Evolutionary conservation across 2,888 invertebrate genomes (phyloP).

Genomic region (Tipula vernalis): DNA sequence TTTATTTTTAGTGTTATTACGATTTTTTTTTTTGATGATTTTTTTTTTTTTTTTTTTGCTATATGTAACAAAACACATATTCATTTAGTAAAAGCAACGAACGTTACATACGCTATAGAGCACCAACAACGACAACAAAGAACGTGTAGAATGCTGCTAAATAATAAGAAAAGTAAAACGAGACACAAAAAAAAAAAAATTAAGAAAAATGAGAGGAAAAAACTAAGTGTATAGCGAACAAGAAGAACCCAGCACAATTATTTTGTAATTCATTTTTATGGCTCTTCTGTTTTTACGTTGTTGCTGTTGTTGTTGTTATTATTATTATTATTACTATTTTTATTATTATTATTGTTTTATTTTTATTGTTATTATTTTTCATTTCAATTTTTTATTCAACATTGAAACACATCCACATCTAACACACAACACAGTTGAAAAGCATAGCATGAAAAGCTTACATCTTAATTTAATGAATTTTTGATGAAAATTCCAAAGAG

Average conservation of each 20-base stretch:
- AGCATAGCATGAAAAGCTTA: background rate
- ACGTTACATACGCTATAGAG: background rate
- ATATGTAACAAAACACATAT: background rate
- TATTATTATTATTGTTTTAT: background rate
- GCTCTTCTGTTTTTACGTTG: background rate
- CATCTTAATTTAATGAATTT: constrained; percentile 4
- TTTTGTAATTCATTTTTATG: constrained; percentile 4
- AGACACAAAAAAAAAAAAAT: background rate
- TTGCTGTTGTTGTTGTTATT: background rate
- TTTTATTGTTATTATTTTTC: background rate
- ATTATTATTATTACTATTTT: background rate
- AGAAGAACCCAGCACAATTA: background rate
- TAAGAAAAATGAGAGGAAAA: constrained; percentile 4
- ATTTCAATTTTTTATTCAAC: background rate
- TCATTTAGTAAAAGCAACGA: background rate
- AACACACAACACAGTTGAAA: background rate
- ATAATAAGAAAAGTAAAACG: background rate
- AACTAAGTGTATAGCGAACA: background rate
- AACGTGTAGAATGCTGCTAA: background rate
- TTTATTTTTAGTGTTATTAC: background rate
- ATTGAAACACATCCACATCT: background rate
- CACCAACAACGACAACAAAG: background rate
- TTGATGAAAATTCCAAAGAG: background rate
- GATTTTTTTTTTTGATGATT: background rate
- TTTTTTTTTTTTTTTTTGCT: background rate